These are phyloP conservation scores for Leucoraja ocellata DNA, from an alignment of 2,797 vertebrate species.

Conservation along the genomic window DNA sequence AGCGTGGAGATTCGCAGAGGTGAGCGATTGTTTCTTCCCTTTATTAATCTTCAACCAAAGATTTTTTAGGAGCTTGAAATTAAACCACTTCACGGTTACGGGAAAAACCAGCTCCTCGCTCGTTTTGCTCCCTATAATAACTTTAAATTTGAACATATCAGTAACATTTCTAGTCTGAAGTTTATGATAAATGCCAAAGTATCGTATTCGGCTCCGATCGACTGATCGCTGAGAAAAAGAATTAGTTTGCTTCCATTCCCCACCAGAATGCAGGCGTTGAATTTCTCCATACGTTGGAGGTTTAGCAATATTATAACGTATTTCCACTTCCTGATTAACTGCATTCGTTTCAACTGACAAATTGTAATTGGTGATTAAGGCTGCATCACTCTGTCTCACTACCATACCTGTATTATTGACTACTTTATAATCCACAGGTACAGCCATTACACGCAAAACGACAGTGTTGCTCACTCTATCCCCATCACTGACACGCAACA, in stretches of 20 bases:
- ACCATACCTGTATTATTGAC: constrained; percentile 67
- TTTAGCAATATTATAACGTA: constrained; percentile 64
- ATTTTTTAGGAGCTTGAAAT: constrained; percentile 65
- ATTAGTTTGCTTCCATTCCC: constrained; percentile 67
- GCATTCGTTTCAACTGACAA: constrained; percentile 72
- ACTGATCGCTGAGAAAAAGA: constrained; percentile 73
- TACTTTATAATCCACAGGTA: constrained; percentile 70
- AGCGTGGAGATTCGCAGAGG: constrained; percentile 63
- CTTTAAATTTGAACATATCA: constrained; percentile 76
- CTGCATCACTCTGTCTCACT: constrained; percentile 62
- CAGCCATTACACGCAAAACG: constrained; percentile 71
- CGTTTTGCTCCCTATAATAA: constrained; percentile 62
- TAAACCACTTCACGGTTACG: constrained; percentile 71
- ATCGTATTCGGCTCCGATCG: constrained; percentile 63
- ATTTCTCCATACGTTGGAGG: constrained; percentile 71
- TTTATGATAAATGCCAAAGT: constrained; percentile 66
- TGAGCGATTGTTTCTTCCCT: constrained; percentile 62
- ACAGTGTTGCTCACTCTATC: constrained; percentile 82
- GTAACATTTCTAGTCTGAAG: constrained; percentile 62
- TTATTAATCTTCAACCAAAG: constrained; percentile 65
- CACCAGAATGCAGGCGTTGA: constrained; percentile 63
- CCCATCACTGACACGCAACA: constrained; percentile 77
- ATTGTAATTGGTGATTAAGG: constrained; percentile 62
- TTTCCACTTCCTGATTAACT: constrained; percentile 62
- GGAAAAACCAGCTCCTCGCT: constrained; percentile 67